phyloP scores from a whole-genome alignment of 2,113 vertebrate species.

The Bufo bufo region DNA sequence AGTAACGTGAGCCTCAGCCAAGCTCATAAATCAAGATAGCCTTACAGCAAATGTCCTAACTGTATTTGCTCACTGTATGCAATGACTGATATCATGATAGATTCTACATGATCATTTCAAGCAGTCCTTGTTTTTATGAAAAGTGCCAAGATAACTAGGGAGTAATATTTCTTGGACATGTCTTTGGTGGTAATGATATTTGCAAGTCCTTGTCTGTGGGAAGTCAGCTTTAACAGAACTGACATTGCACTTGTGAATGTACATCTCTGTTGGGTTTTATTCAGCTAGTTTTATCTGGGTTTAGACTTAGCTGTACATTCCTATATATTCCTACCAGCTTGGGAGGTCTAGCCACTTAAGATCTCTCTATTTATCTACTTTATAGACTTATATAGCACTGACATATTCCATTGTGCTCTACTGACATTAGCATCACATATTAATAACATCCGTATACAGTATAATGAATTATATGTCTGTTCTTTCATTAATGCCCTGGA shows the following conservation, averaged over 20 bases:
- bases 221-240: conserved; percentile 18
- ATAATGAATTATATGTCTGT: neutral
- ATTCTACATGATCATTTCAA: conserved; percentile 6
- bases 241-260: conserved; percentile 5
- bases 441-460: neutral
- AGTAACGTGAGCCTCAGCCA: neutral
- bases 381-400: too few relatives aligned
- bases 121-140: neutral
- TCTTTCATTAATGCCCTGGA: neutral
- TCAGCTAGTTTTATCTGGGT: neutral
- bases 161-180: conserved; percentile 5
- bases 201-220: neutral
- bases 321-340: neutral
- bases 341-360: neutral
- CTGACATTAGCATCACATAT: too few relatives aligned
- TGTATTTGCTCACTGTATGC: conserved; percentile 21
- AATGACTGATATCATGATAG: conserved; percentile 22
- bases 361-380: too few relatives aligned
- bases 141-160: neutral
- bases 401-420: too few relatives aligned
- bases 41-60: conserved; percentile 11
- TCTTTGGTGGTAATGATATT: conserved; percentile 9
- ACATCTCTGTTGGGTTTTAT: neutral
- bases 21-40: conserved; percentile 45
- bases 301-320: neutral